Conservation (phyloP, 2,113 vertebrate species). For the Odobenus rosmarus region DNA sequence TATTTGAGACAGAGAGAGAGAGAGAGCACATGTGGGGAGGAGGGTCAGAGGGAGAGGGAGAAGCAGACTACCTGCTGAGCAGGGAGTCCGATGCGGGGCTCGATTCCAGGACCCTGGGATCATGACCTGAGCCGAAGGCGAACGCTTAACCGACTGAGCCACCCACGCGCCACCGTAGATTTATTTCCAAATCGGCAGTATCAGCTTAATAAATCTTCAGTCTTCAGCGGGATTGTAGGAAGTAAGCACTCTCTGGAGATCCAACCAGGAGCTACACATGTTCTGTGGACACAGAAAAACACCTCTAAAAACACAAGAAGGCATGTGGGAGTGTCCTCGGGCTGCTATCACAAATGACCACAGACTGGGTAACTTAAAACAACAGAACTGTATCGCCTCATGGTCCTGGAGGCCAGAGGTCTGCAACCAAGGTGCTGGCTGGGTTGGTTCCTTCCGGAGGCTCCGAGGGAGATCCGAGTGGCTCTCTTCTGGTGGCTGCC, state of each 20-base stretch:
- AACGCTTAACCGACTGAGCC: not conserved
- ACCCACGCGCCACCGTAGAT: not conserved
- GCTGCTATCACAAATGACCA: not conserved
- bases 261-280: not conserved
- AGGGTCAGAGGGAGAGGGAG: not conserved
- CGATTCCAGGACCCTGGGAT: not conserved
- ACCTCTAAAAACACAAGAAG: not conserved
- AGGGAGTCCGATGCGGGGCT: not conserved
- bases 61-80: not conserved
- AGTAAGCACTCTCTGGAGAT: not conserved
- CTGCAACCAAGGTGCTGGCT: not conserved
- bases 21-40: not conserved
- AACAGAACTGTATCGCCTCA: not conserved
- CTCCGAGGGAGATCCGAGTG: not conserved
- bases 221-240: not conserved
- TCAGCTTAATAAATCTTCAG: not conserved
- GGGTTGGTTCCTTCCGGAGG: not conserved
- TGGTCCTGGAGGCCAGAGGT: not conserved
- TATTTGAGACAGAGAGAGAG: not conserved
- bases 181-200: not conserved
- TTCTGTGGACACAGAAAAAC: not conserved
- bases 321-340: not conserved
- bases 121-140: not conserved
- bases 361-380: not conserved
- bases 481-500: not conserved